Evolutionary conservation across 2,113 vertebrate genomes (phyloP).

Genomic region (Hemichromis elongatus): DNA sequence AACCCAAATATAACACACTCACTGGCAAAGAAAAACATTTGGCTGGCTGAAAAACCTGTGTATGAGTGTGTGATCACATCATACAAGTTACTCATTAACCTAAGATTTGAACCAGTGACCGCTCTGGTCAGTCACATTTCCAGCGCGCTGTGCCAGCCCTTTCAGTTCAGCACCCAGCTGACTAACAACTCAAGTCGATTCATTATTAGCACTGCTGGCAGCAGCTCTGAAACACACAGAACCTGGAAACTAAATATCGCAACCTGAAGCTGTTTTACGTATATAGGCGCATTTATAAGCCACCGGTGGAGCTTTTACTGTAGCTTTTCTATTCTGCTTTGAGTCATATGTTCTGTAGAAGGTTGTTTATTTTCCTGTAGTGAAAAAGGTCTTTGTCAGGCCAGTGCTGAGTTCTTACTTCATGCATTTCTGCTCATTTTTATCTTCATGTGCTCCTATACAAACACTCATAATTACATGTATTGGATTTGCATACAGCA

Average conservation of each 20-base stretch:
- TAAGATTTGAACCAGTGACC: conserved; percentile 46
- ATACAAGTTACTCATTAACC: conserved; percentile 38
- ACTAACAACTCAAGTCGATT: conserved; percentile 26
- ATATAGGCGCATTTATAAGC: conserved; percentile 37
- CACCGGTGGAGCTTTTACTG: conserved; percentile 35
- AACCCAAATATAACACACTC: background rate
- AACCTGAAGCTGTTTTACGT: conserved; percentile 39
- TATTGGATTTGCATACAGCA: conserved; percentile 1
- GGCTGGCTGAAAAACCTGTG: background rate
- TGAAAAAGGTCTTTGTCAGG: conserved; percentile 20
- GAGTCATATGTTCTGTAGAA: conserved; percentile 11
- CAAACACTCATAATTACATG: background rate
- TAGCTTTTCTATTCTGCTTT: conserved; percentile 22
- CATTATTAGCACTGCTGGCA: conserved; percentile 36
- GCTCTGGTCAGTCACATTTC: conserved; percentile 28
- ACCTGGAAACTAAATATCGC: conserved; percentile 48
- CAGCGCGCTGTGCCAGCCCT: conserved; percentile 30
- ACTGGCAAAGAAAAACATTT: background rate
- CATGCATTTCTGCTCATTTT: background rate
- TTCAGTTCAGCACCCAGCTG: conserved; percentile 12
- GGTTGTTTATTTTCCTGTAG: conserved; percentile 24
- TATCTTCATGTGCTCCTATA: background rate
- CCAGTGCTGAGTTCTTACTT: background rate
- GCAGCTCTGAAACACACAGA: background rate
- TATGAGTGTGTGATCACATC: conserved; percentile 19